These are phyloP conservation scores for Coremacera marginata DNA, from an alignment of 2,888 invertebrate species.

Conservation along the genomic window DNA sequence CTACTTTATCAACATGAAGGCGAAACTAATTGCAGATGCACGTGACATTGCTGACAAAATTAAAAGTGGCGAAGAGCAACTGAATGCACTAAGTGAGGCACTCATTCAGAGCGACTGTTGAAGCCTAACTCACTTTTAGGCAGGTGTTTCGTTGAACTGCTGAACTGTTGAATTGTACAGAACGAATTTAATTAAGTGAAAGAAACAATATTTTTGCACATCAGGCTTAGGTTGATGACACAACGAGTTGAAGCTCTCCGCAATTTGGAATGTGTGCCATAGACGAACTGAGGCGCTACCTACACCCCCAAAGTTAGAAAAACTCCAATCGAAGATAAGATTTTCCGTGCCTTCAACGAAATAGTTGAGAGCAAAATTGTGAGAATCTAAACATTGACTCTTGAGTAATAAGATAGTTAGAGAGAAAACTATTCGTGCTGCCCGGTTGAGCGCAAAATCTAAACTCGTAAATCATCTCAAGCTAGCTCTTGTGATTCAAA, in stretches of 20 bases:
- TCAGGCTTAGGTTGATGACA: background rate
- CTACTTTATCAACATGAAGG: constrained; percentile 89
- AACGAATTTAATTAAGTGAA: background rate
- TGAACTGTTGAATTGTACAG: background rate
- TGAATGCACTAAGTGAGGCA: constrained; percentile 74
- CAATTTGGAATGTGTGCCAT: constrained; percentile 23
- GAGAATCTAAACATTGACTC: constrained; percentile 36
- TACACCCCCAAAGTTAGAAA: background rate
- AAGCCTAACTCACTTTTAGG: constrained; percentile 21
- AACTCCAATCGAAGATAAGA: background rate
- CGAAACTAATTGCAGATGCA: constrained; percentile 84
- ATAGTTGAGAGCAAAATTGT: constrained; percentile 44
- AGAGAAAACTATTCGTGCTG: background rate
- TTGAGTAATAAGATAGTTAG: background rate
- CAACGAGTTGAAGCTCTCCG: background rate
- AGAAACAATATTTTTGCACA: background rate
- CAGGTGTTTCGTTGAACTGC: too few relatives aligned
- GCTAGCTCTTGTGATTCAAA: background rate
- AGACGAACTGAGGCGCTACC: background rate
- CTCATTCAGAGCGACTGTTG: constrained; percentile 69
- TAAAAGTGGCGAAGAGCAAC: constrained; percentile 84
- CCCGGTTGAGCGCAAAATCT: background rate
- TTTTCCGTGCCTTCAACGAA: constrained; percentile 47
- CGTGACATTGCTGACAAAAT: constrained; percentile 87
- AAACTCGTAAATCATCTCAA: background rate